These are phyloP conservation scores for Hyperoplus lanceolatus DNA, from an alignment of 2,797 vertebrate species.

Conservation along the genomic window DNA sequence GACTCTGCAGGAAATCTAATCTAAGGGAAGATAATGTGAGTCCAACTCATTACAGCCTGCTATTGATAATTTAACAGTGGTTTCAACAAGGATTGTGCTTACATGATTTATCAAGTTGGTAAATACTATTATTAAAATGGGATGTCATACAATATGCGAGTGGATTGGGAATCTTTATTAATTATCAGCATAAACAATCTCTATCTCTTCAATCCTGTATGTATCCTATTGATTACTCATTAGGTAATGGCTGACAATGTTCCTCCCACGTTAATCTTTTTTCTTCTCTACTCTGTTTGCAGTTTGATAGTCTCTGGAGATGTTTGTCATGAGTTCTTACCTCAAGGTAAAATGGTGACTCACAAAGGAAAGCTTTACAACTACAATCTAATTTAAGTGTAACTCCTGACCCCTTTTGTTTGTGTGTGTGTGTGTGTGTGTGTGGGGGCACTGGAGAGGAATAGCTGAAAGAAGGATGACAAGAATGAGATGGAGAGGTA, in stretches of 20 bases:
- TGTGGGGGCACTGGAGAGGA: neutral
- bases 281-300: neutral
- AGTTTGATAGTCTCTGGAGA: conserved; percentile 17
- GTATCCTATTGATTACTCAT: conserved; percentile 48
- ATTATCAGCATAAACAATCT: conserved; percentile 40
- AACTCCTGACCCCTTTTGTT: conserved; percentile 13
- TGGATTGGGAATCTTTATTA: conserved; percentile 25
- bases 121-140: conserved; percentile 25
- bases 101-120: conserved; percentile 35
- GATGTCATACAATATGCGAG: conserved; percentile 9
- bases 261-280: neutral
- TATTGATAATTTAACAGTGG: conserved; percentile 1
- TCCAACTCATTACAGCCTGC: conserved; percentile 14
- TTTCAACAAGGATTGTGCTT: conserved; percentile 30
- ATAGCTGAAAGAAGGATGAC: conserved; percentile 8
- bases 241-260: conserved; percentile 13
- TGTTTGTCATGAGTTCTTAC: conserved; percentile 23
- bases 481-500: conserved; percentile 21
- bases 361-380: conserved; percentile 36
- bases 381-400: conserved; percentile 24
- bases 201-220: conserved; percentile 9
- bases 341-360: conserved; percentile 37
- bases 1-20: conserved; percentile 51
- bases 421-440: neutral
- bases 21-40: conserved; percentile 11